Conservation (phyloP, 1,140 invertebrate genomes). For the Lepeophtheirus salmonis region DNA sequence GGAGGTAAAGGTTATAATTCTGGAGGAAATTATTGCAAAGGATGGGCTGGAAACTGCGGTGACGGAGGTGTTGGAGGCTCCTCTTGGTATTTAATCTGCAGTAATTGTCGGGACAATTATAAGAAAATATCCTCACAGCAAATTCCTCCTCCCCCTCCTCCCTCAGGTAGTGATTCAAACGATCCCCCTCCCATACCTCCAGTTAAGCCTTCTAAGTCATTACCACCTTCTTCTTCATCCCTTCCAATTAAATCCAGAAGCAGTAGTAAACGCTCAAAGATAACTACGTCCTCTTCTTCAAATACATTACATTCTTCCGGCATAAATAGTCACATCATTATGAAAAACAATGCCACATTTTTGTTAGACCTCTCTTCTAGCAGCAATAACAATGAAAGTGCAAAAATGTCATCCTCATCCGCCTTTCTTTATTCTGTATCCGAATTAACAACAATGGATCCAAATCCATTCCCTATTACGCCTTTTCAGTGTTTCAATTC, state of each 20-base stretch:
- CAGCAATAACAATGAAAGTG: constrained; percentile 23
- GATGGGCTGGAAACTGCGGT: constrained; percentile 71
- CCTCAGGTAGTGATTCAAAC: too few species aligned
- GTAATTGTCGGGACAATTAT: constrained; percentile 64
- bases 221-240: neutral
- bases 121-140: constrained; percentile 31
- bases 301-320: constrained; percentile 26
- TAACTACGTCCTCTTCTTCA: constrained; percentile 18
- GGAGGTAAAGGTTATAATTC: constrained; percentile 71
- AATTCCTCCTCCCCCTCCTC: constrained; percentile 17
- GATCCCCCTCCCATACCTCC: constrained; percentile 9
- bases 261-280: neutral
- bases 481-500: constrained; percentile 57
- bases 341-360: constrained; percentile 87
- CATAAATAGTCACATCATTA: constrained; percentile 48
- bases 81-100: constrained; percentile 80
- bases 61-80: constrained; percentile 60
- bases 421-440: neutral
- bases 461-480: constrained; percentile 17
- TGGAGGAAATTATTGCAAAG: constrained; percentile 58
- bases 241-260: too few species aligned
- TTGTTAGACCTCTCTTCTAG: constrained; percentile 65
- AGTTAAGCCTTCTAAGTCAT: neutral
- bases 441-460: constrained; percentile 4
- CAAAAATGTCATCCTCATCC: neutral